phyloP scores from a whole-genome alignment of 2,113 vertebrate genomes.

The Phoxinus phoxinus region DNA sequence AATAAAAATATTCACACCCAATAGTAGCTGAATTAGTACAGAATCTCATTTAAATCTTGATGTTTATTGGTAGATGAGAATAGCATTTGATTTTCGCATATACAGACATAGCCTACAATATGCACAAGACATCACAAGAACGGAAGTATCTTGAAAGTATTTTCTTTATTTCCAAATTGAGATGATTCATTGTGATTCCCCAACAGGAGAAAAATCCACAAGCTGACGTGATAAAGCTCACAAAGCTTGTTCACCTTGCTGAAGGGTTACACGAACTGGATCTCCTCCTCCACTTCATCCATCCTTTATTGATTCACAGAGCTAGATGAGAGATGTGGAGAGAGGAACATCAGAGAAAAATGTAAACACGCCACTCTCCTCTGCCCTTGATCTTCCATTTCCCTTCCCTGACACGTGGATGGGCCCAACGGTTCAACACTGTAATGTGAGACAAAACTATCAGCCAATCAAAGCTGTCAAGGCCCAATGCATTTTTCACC shows the following conservation, averaged over 20 bases:
- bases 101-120: too few species aligned
- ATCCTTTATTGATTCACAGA: constrained; percentile 66
- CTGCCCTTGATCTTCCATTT: constrained; percentile 68
- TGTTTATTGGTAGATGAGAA: too few species aligned
- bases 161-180: background rate
- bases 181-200: constrained; percentile 3
- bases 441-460: constrained; percentile 47
- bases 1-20: too few species aligned
- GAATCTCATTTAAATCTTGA: too few species aligned
- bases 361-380: constrained; percentile 70
- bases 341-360: constrained; percentile 73
- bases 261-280: constrained; percentile 67
- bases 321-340: constrained; percentile 71
- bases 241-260: constrained; percentile 51
- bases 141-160: background rate
- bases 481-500: background rate
- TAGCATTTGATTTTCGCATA: too few species aligned
- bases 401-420: constrained; percentile 48
- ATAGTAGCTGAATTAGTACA: too few species aligned
- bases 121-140: background rate
- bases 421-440: constrained; percentile 18
- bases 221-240: constrained; percentile 56
- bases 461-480: constrained; percentile 26
- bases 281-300: constrained; percentile 67
- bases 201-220: constrained; percentile 52